Evolutionary conservation across 2,113 vertebrate species (phyloP).

Genomic region (Mesoclemmys tuberculata): DNA sequence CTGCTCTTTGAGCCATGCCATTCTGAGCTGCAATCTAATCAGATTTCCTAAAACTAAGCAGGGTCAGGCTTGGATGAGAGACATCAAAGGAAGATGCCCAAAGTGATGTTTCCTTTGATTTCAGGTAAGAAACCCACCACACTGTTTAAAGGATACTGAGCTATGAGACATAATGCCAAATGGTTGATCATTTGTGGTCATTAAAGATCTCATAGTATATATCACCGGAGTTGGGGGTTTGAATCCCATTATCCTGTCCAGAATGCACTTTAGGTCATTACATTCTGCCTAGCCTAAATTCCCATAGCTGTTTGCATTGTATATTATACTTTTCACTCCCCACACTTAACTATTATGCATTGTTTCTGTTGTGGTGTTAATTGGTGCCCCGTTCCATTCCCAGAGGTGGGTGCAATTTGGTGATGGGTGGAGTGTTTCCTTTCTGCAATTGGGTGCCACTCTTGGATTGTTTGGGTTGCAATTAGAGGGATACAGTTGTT

Average conservation of each 20-base stretch:
- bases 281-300: neutral
- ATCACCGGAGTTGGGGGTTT: neutral
- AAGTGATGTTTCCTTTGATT: neutral
- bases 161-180: neutral
- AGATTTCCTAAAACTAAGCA: slow-evolving; percentile 26
- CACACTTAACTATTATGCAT: neutral
- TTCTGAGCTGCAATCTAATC: slow-evolving; percentile 12
- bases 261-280: neutral
- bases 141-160: neutral
- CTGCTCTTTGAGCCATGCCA: neutral
- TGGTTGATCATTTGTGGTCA: neutral
- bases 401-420: neutral
- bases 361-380: accelerated
- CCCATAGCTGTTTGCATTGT: neutral
- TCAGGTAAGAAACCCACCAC: accelerated
- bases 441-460: neutral
- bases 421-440: neutral
- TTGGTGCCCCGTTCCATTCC: neutral
- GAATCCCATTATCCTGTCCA: neutral
- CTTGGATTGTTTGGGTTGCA: neutral
- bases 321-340: neutral
- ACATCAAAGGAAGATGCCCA: slow-evolving; percentile 7
- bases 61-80: accelerated
- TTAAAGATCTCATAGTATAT: neutral
- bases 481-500: neutral